These are phyloP conservation scores for Nibea albiflora DNA, from an alignment of 2,113 vertebrate genomes.

Conservation along the genomic window DNA sequence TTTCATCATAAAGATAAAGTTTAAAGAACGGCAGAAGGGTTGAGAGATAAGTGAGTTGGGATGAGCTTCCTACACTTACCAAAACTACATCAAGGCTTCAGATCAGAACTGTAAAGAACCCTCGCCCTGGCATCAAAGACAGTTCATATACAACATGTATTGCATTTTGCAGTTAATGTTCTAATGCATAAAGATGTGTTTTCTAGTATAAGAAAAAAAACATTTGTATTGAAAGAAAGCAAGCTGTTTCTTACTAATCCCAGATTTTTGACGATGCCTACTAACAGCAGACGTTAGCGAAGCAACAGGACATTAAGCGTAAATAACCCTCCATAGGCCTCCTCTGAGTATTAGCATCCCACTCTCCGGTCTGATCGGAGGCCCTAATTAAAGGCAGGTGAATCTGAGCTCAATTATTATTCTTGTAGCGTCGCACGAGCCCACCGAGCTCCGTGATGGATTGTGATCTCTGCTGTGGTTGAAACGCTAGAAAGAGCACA, in stretches of 20 bases:
- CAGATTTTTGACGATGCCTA: slow-evolving; percentile 35
- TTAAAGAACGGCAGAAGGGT: background rate
- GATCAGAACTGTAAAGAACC: too few species aligned
- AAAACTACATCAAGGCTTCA: too few species aligned
- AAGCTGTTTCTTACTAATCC: slow-evolving; percentile 18
- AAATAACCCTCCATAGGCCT: slow-evolving; percentile 69
- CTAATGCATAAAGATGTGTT: background rate
- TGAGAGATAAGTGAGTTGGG: too few species aligned
- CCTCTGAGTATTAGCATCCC: slow-evolving; percentile 68
- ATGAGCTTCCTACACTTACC: too few species aligned
- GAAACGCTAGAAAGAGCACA: slow-evolving; percentile 80
- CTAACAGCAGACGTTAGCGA: slow-evolving; percentile 13
- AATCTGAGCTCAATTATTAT: slow-evolving; percentile 84
- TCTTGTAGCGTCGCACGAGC: slow-evolving; percentile 73
- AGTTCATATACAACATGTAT: too few species aligned
- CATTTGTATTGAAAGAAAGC: slow-evolving; percentile 40
- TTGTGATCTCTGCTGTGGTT: slow-evolving; percentile 82
- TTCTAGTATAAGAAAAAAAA: background rate
- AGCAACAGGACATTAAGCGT: slow-evolving; percentile 70
- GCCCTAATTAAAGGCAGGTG: slow-evolving; percentile 85
- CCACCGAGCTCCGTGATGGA: slow-evolving; percentile 80
- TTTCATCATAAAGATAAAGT: background rate
- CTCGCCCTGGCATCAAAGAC: too few species aligned
- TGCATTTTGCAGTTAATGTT: background rate
- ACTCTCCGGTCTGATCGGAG: slow-evolving; percentile 72